Evolutionary conservation across 1,140 invertebrate species (phyloP).

Genomic region (Temnothorax curvispinosus): DNA sequence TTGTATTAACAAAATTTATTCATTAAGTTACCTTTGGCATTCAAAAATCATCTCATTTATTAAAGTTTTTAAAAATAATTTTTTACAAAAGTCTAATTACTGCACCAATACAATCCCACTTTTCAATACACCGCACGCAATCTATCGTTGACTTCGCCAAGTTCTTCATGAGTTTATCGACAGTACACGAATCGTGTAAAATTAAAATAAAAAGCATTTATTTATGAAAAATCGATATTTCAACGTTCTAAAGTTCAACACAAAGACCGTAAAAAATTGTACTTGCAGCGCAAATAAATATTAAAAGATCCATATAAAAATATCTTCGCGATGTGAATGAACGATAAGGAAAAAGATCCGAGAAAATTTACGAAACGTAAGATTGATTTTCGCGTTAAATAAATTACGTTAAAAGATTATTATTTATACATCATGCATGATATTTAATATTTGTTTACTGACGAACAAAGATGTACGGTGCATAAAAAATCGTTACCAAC

Average conservation of each 20-base stretch:
- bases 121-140: neutral
- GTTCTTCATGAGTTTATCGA: neutral
- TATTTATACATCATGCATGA: neutral
- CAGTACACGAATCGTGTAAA: neutral
- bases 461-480: neutral
- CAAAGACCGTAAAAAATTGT: neutral
- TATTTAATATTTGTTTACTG: neutral
- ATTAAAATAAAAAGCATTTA: neutral
- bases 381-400: neutral
- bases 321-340: neutral
- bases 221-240: neutral
- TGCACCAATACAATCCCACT: too few species aligned
- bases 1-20: neutral
- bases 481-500: neutral
- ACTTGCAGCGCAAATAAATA: neutral
- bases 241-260: neutral
- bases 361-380: neutral
- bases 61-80: neutral
- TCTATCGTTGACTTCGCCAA: slow-evolving; percentile 5
- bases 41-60: neutral
- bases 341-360: neutral
- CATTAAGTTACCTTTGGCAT: neutral
- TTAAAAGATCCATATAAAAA: neutral
- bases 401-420: neutral
- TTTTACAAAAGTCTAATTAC: neutral